Percentiles rank a stretch among this genome's conserved stretches.
Evolutionary conservation across 1,140 invertebrate genomes (phyloP).

Genomic region (Stegodyphus dumicola): DNA sequence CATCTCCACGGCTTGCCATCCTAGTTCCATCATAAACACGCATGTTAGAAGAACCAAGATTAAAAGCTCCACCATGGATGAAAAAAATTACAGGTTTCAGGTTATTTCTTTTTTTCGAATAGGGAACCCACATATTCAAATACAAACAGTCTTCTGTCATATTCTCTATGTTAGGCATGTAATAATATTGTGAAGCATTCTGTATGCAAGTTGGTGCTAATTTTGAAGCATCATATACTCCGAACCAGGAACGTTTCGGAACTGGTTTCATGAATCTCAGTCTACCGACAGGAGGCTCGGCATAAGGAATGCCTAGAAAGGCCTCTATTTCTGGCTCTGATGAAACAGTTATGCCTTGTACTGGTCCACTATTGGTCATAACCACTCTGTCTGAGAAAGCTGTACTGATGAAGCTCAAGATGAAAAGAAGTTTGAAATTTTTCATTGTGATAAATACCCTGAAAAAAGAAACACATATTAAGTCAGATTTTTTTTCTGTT

Average conservation of each 20-base stretch:
- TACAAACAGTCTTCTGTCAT: conserved; percentile 68
- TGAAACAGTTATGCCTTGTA: background rate
- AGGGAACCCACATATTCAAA: conserved; percentile 68
- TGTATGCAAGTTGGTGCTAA: conserved; percentile 66
- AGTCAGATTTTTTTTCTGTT: too few relatives aligned
- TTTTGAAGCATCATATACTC: background rate
- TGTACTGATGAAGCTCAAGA: too few relatives aligned
- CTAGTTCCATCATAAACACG: conserved; percentile 2
- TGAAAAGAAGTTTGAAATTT: too few relatives aligned
- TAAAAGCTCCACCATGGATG: conserved; percentile 29
- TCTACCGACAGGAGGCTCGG: conserved; percentile 74
- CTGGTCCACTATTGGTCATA: background rate
- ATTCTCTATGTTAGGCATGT: conserved; percentile 68
- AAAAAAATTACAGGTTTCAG: background rate
- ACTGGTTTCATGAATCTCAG: conserved; percentile 72
- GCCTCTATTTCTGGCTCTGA: conserved; percentile 75
- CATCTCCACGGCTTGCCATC: background rate
- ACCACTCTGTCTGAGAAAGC: background rate
- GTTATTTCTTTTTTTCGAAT: background rate
- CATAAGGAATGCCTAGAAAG: conserved; percentile 80
- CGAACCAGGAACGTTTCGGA: background rate
- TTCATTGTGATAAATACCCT: too few relatives aligned
- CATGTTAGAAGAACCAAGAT: conserved; percentile 60
- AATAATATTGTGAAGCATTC: conserved; percentile 82
- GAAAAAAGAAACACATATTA: too few relatives aligned